phyloP scores from a whole-genome alignment of 2,888 invertebrate species.

The Euclidia mi region DNA sequence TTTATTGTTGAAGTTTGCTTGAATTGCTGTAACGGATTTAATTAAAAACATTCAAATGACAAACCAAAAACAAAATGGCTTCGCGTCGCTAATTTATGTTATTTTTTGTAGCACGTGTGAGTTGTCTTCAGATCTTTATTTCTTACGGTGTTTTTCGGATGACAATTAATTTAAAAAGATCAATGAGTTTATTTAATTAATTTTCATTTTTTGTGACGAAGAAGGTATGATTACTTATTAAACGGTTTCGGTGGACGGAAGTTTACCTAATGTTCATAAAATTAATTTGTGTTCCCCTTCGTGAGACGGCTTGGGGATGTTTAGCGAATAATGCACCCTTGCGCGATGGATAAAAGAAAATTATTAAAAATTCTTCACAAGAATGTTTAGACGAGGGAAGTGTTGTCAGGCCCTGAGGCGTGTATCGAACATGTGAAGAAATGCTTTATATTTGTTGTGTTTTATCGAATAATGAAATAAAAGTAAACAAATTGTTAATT shows the following conservation, averaged over 20 bases:
- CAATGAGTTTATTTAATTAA: slow-evolving; percentile 19
- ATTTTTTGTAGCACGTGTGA: background rate
- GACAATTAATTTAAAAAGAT: background rate
- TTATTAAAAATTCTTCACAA: slow-evolving; percentile 67
- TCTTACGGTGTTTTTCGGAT: background rate
- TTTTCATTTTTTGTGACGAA: slow-evolving; percentile 22
- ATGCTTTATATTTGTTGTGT: too few relatives aligned
- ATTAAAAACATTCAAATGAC: background rate
- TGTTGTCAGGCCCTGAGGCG: background rate
- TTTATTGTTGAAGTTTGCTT: slow-evolving; percentile 10
- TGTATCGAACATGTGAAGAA: background rate
- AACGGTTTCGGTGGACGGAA: slow-evolving; percentile 48
- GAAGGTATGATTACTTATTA: slow-evolving; percentile 38
- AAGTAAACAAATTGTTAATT: too few relatives aligned
- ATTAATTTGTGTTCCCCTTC: slow-evolving; percentile 59
- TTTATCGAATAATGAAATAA: too few relatives aligned
- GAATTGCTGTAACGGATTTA: slow-evolving; percentile 8
- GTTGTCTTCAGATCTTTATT: background rate
- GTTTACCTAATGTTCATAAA: slow-evolving; percentile 68
- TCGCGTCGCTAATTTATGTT: background rate
- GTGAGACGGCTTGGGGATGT: slow-evolving; percentile 42
- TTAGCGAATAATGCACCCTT: slow-evolving; percentile 55
- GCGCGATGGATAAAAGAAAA: slow-evolving; percentile 62
- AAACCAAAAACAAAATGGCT: too few relatives aligned
- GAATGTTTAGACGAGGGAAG: background rate